phyloP scores from a whole-genome alignment of 2,888 invertebrate genomes.

The Ametastegia equiseti region DNA sequence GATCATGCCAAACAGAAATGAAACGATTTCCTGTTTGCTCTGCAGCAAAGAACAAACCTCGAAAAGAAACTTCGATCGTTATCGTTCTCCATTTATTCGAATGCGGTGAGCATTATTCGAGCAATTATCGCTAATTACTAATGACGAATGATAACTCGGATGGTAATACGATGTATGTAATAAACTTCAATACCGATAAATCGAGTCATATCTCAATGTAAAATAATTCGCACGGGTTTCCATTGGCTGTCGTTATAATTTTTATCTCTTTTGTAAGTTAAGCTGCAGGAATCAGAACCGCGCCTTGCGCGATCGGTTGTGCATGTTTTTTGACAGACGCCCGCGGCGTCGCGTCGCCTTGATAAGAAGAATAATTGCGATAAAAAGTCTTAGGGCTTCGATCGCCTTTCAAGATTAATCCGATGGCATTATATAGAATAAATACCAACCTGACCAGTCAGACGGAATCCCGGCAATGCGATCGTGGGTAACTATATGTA shows the following conservation, averaged over 20 bases:
- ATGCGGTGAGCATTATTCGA: too few relatives aligned
- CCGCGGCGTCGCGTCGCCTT: conserved; percentile 18
- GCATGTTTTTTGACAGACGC: conserved; percentile 1
- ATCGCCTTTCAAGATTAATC: conserved; percentile 19
- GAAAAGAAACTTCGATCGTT: too few relatives aligned
- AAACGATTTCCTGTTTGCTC: not conserved
- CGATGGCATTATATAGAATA: conserved; percentile 18
- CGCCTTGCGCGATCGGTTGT: not conserved
- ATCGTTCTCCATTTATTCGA: too few relatives aligned
- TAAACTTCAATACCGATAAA: too few relatives aligned
- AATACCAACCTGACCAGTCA: not conserved
- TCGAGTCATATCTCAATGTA: too few relatives aligned
- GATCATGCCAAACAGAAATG: not conserved
- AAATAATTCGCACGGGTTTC: not conserved
- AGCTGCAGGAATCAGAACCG: too few relatives aligned
- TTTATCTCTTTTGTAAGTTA: not conserved
- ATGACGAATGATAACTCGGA: too few relatives aligned
- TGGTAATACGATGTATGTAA: too few relatives aligned
- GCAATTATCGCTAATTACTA: too few relatives aligned
- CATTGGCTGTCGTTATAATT: not conserved
- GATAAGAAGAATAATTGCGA: conserved; percentile 40
- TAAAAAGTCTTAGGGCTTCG: not conserved
- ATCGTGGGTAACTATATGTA: too few relatives aligned
- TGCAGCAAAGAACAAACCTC: too few relatives aligned
- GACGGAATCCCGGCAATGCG: not conserved